Conservation (phyloP, 2,113 vertebrate species). For the Sarotherodon lohbergeri region DNA sequence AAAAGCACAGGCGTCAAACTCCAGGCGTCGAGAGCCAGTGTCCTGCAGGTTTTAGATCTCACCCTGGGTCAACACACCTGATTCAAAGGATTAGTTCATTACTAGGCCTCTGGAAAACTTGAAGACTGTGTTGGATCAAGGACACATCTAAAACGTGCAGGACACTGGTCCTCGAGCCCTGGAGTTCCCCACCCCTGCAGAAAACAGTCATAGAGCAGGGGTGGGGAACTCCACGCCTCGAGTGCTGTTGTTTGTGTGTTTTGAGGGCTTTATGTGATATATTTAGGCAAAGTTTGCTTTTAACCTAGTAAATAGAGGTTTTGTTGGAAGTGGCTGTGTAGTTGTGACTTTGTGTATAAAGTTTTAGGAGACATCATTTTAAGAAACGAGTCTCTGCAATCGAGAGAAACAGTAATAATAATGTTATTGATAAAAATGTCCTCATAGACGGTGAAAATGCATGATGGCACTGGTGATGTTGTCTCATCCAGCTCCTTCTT, state of each 20-base stretch:
- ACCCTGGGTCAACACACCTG: rapidly evolving
- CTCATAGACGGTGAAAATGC: neutral
- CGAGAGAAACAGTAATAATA: rapidly evolving
- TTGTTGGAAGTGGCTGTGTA: rapidly evolving
- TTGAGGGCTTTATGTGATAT: neutral
- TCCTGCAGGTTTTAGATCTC: rapidly evolving
- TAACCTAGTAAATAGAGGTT: neutral
- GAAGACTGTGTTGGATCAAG: neutral
- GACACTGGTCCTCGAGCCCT: neutral
- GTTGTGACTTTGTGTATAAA: rapidly evolving
- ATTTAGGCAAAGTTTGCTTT: neutral
- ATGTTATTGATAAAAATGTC: neutral
- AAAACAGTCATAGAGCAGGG: neutral
- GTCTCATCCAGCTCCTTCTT: neutral
- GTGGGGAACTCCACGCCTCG: neutral
- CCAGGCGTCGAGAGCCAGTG: rapidly evolving
- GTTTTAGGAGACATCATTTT: neutral
- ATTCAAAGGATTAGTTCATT: neutral
- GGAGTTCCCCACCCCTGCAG: neutral
- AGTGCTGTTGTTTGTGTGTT: neutral
- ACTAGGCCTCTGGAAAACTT: neutral
- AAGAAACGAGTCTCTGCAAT: neutral
- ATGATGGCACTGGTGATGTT: rapidly evolving
- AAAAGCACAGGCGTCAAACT: rapidly evolving
- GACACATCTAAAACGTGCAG: rapidly evolving